Evolutionary conservation across 1,140 invertebrate species (phyloP), one percentile per base, ranked within the genome.

Genomic region (Zaprionus africanus): DNA sequence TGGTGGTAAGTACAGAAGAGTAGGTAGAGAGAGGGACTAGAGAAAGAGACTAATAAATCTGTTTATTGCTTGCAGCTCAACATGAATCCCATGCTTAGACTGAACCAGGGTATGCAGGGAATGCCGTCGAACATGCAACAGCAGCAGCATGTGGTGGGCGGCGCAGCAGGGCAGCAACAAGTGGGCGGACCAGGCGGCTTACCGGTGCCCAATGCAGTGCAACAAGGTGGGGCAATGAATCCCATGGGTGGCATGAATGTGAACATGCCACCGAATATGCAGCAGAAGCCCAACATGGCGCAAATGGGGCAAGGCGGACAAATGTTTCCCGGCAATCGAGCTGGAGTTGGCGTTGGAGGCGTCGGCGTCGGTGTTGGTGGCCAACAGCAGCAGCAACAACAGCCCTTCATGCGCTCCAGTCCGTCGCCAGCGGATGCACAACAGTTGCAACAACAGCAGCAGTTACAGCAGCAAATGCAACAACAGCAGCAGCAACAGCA

Each of bases 321-420:
- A 60, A 91, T 92, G 82, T 92, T 92, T 59, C 54, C 77, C 13
- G 85, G 59, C 6, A 87, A 86, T 78, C 80, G 83, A 0, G 72
- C 76, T 0, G 79, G 83, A 5, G 79, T 90, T 1, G 80, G 81
- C 1, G 79, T 82, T 4, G 79, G 83, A 0, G 82, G 69, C 4
- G 88, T 78, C 1, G 79, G 83, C 1, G 79, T 90, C 1, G 82
- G 69, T 6, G 88, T 78, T 3, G 85, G 68, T 0, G 75, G 73
- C 31, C 84, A 84, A 53, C 84, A 86, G 9, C 94, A 76, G 15
- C 82, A 78, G 19, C 94, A 68, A 12, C 38, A 63, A 58, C 75
- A 77, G 53, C 78, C 94, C 53, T 95, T 94, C 78, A 91, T 95
- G 70, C 83, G 94, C 11, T 94, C 94, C 69, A 95, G 94, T 70